Evolutionary conservation across 2,797 vertebrate species (phyloP).

Genomic region (Ammospiza maritima): DNA sequence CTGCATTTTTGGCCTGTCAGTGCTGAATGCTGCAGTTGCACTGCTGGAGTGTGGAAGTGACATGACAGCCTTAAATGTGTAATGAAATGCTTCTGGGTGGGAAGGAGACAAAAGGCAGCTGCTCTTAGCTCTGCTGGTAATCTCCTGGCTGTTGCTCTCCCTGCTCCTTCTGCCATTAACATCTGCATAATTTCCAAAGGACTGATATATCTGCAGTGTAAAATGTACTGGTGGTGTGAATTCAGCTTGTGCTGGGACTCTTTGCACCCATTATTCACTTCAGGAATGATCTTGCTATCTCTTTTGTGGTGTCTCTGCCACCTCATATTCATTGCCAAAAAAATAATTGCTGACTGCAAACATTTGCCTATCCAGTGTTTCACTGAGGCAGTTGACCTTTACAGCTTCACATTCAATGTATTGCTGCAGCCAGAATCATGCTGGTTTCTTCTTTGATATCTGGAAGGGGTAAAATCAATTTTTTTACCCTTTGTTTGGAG

Average conservation of each 20-base stretch:
- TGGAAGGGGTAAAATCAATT: conserved; percentile 21
- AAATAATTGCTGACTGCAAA: background rate
- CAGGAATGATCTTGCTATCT: background rate
- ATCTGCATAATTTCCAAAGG: background rate
- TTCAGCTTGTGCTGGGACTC: background rate
- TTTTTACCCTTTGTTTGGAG: background rate
- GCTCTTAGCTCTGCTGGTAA: background rate
- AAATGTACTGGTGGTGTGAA: background rate
- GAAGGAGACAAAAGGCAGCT: background rate
- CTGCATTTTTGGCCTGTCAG: background rate
- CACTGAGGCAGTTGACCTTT: background rate
- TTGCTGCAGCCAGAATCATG: background rate
- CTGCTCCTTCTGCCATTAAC: background rate
- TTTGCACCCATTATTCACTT: background rate
- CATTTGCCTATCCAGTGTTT: background rate
- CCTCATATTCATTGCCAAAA: background rate
- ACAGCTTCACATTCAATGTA: background rate
- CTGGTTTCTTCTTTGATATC: background rate
- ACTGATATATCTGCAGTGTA: background rate
- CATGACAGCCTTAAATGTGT: background rate
- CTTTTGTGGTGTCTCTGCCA: background rate
- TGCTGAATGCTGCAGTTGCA: background rate
- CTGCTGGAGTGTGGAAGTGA: background rate
- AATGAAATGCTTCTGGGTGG: background rate
- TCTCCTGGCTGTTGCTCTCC: background rate